Evolutionary conservation across 2,113 vertebrate species (phyloP).

Genomic region (Microtus ochrogaster): DNA sequence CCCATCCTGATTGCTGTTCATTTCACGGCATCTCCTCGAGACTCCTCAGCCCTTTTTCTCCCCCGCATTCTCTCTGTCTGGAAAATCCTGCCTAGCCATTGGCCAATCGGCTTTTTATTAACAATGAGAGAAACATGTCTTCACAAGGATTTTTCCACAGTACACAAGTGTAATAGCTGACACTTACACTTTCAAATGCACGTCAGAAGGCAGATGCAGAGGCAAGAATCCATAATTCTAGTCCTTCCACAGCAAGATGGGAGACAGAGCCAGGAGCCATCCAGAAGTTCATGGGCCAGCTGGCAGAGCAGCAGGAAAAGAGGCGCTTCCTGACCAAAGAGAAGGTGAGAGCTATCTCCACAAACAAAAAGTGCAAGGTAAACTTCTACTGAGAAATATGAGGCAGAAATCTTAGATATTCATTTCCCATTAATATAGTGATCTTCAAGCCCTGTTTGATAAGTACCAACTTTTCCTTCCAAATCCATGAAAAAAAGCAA

Average conservation of each 20-base stretch:
- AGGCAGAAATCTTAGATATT: slow-evolving; percentile 29
- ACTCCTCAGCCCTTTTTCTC: no score
- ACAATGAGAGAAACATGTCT: no score
- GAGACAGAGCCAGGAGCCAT: background rate
- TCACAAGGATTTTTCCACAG: no score
- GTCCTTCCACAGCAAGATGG: background rate
- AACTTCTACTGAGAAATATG: slow-evolving; percentile 2
- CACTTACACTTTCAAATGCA: background rate
- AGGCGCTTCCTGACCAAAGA: background rate
- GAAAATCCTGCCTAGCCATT: no score
- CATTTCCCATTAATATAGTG: background rate
- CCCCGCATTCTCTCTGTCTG: no score
- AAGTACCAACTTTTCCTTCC: slow-evolving; percentile 3
- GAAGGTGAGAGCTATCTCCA: background rate
- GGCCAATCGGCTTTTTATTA: no score
- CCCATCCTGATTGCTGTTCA: no score
- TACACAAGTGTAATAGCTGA: background rate
- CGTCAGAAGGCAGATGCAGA: background rate
- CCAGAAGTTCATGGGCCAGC: background rate
- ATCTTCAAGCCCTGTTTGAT: background rate
- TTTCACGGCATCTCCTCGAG: no score
- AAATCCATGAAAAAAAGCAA: slow-evolving; percentile 65
- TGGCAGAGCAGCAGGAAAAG: background rate
- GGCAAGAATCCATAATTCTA: background rate
- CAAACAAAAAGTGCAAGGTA: background rate